These are phyloP conservation scores for Schizopygopsis pylzovi DNA, from an alignment of 2,797 vertebrate genomes.

Conservation along the genomic window DNA sequence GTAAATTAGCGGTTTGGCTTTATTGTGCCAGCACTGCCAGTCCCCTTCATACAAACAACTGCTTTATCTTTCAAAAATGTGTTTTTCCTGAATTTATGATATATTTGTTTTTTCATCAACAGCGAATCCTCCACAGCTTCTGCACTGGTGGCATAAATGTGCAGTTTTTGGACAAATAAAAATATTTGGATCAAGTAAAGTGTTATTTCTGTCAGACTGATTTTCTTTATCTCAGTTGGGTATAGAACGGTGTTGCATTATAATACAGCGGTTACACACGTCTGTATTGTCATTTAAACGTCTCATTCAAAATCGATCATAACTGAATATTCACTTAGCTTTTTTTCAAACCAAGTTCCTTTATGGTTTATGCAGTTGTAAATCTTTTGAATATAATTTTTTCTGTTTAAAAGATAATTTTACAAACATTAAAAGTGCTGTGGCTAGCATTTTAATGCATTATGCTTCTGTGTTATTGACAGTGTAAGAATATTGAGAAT, in stretches of 20 bases:
- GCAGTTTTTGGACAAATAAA: constrained; percentile 82
- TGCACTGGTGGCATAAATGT: constrained; percentile 95
- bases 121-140: constrained; percentile 99
- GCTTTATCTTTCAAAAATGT: background rate
- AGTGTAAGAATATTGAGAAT: background rate
- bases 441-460: no score
- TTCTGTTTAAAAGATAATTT: background rate
- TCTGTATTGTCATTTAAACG: background rate
- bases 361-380: background rate
- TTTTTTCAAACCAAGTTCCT: background rate
- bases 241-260: background rate
- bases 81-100: constrained; percentile 10
- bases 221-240: background rate
- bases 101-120: constrained; percentile 64
- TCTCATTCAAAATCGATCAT: background rate
- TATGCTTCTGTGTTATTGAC: no score
- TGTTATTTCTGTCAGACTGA: background rate
- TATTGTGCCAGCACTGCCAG: constrained; percentile 77
- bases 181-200: constrained; percentile 65
- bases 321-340: background rate
- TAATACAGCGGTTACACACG: background rate
- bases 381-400: background rate
- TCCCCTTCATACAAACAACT: constrained; percentile 77
- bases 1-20: constrained; percentile 82
- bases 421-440: no score